These are phyloP conservation scores for Aplocera efformata DNA, from an alignment of 2,888 invertebrate genomes.

Conservation along the genomic window DNA sequence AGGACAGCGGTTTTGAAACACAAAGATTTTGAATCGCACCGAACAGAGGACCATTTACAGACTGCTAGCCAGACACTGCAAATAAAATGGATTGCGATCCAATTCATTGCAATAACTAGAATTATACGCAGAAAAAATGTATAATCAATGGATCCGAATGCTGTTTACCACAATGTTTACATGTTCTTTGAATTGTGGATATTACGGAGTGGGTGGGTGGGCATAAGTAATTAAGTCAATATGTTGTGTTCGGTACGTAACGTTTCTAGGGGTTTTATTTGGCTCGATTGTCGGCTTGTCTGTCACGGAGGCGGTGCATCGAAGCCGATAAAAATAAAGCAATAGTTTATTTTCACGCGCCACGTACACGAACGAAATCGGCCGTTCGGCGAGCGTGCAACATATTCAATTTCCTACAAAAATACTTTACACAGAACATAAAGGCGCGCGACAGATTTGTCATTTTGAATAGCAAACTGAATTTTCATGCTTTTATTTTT, in stretches of 20 bases:
- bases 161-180: not conserved
- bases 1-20: constrained; percentile 3
- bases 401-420: constrained; percentile 30
- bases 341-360: constrained; percentile 43
- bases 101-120: constrained; percentile 10
- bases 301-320: constrained; percentile 42
- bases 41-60: constrained; percentile 11
- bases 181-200: constrained; percentile 6
- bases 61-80: constrained; percentile 16
- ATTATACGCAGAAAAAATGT: constrained; percentile 1
- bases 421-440: constrained; percentile 22
- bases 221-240: constrained; percentile 37
- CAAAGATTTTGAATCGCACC: constrained; percentile 6
- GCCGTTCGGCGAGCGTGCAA: constrained; percentile 5
- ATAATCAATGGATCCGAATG: too few relatives aligned
- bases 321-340: constrained; percentile 51
- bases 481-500: constrained; percentile 10
- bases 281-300: constrained; percentile 57
- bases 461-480: constrained; percentile 23
- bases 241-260: constrained; percentile 39
- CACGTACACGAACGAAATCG: constrained; percentile 12
- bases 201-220: constrained; percentile 5
- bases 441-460: constrained; percentile 25
- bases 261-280: constrained; percentile 46
- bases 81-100: constrained; percentile 14